Conservation (phyloP, 2,113 vertebrate genomes). For the Talpa occidentalis region DNA sequence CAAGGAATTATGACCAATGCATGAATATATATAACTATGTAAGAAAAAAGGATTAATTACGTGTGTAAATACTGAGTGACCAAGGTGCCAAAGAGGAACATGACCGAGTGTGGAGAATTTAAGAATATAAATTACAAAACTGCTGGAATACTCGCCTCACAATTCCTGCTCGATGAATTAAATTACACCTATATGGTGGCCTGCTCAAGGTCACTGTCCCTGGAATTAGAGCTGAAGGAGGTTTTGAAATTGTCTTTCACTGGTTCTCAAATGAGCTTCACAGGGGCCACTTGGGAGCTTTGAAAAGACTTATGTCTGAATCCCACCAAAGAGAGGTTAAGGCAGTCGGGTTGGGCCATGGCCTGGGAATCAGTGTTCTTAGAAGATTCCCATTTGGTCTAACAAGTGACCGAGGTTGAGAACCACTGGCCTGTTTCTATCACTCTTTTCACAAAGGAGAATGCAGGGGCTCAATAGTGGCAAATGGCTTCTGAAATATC, state of each 20-base stretch:
- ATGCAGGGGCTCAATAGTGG: not conserved
- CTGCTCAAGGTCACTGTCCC: not conserved
- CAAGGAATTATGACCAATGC: not conserved
- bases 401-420: not conserved
- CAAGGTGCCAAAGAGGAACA: not conserved
- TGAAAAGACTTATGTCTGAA: not conserved
- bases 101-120: not conserved
- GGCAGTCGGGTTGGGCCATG: not conserved
- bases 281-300: not conserved
- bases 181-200: not conserved
- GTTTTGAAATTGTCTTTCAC: not conserved
- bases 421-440: not conserved
- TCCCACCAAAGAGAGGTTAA: not conserved
- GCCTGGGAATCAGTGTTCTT: not conserved
- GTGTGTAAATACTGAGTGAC: not conserved
- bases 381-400: not conserved
- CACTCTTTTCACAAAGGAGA: not conserved
- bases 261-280: not conserved
- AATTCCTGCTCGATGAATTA: not conserved
- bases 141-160: not conserved
- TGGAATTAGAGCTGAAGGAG: not conserved
- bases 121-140: not conserved
- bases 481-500: not conserved
- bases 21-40: not conserved
- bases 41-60: not conserved